Evolutionary conservation across 2,888 invertebrate species (phyloP).

Genomic region (Dryococelus australis): DNA sequence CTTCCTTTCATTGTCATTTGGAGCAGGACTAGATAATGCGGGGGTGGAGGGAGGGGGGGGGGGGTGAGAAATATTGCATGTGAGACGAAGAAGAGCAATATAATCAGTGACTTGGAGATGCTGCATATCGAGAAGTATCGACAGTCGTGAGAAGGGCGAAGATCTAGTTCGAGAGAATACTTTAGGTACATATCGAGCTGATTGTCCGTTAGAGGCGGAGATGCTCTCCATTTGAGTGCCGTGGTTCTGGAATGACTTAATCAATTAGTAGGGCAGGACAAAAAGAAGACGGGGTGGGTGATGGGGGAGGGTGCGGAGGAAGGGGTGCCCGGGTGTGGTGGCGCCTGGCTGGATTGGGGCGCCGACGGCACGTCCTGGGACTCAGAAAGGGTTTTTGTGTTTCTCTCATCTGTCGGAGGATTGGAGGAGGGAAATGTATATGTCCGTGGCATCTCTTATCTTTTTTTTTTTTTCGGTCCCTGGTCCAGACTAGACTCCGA

Average conservation of each 20-base stretch:
- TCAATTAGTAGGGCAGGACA: not conserved
- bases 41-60: too few relatives aligned
- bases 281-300: not conserved
- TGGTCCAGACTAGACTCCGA: not conserved
- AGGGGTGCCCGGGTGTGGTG: not conserved
- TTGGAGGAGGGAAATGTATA: not conserved
- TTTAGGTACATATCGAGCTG: not conserved
- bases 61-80: not conserved
- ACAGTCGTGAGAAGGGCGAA: not conserved
- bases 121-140: not conserved
- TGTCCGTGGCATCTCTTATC: not conserved
- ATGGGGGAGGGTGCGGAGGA: not conserved
- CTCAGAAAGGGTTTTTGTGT: slow-evolving; percentile 8
- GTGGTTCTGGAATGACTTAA: not conserved
- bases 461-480: not conserved
- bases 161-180: not conserved
- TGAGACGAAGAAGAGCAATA: not conserved
- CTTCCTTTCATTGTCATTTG: too few relatives aligned
- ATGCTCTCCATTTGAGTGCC: not conserved
- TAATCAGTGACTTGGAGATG: not conserved
- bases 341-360: not conserved
- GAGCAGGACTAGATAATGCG: too few relatives aligned
- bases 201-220: not conserved
- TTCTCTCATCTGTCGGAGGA: not conserved
- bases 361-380: not conserved